A percentile compares a stretch with the other conserved stretches of the same genome.
Evolutionary conservation across 2,888 invertebrate species (phyloP).

Genomic region (Ophioninae sp.): DNA sequence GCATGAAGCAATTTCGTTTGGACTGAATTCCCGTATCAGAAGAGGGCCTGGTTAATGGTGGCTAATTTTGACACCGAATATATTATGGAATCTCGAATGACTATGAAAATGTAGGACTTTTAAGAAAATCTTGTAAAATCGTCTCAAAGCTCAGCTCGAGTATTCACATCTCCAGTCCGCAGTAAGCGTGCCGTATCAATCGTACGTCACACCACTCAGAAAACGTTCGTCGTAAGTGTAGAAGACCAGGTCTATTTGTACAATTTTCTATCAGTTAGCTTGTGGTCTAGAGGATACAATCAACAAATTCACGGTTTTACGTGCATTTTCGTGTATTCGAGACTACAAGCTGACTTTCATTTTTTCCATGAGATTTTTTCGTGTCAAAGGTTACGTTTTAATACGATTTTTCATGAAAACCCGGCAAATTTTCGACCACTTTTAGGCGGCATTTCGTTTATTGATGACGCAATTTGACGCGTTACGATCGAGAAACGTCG

Average conservation of each 20-base stretch:
- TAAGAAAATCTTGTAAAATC: not conserved
- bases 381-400: conserved; percentile 71
- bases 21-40: not conserved
- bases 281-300: conserved; percentile 79
- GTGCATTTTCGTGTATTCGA: conserved; percentile 75
- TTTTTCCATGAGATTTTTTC: conserved; percentile 77
- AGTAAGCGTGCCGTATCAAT: conserved; percentile 7
- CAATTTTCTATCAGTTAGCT: conserved; percentile 76
- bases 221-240: conserved; percentile 16
- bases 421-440: conserved; percentile 55
- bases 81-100: not conserved
- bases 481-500: conserved; percentile 41
- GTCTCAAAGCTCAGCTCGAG: not conserved
- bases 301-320: conserved; percentile 63
- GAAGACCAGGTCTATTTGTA: conserved; percentile 70
- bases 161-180: not conserved
- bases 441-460: conserved; percentile 68
- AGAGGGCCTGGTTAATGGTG: not conserved
- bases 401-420: conserved; percentile 57
- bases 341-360: conserved; percentile 79
- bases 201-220: not conserved
- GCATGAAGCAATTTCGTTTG: not conserved
- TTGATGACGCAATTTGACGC: conserved; percentile 68
- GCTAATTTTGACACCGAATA: not conserved
- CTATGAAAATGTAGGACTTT: not conserved